Base-by-base conservation (phyloP, 2,888 invertebrate species). In the Dusona sp. region DNA sequence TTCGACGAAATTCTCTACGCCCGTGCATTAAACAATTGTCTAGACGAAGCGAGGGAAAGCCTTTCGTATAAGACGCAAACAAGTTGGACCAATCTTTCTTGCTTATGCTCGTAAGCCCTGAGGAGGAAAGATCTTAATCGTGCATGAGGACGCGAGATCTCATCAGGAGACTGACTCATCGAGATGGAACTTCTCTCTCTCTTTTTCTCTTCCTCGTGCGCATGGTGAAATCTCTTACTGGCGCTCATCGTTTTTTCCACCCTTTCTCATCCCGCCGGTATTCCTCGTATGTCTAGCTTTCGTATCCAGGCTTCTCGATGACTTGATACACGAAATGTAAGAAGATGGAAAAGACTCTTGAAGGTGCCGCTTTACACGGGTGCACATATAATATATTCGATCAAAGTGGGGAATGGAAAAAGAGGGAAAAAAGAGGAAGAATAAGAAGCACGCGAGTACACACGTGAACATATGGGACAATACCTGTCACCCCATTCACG, bases 401-500 rank as follows among this genome's bases (percentile, higher is more conserved):
- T 91, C 89, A 90, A 90, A 91, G 88, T 83, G 48, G 70, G 75
- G 84, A 70, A 79, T 48, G 51, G 45, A 61, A 77, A 70, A 85
- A 73, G 72, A 72, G 7, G 36, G 48, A 67, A 72, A 19, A 29
- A 61, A 72, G 45, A 48, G 65, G 42, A 84, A 57, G 57, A 72
- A 67, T 83, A 79, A 87, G 86, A 85, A 87, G 89, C 88, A 85
- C 85, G 88, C 84, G 89, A 88, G 88, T 90, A 88, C 89, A 89
- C 89, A 89, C 89, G 89, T 89, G 88, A 88, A 90, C 89, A 85
- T 82, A 85, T 77, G 84, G 90, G 90, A 92, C 91, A 91, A 92
- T 92, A 85, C 82, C 90, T 91, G 92, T 92, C 92, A 91, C 90
- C 91, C 91, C 90, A 91, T 91, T 92, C 92, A 92, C 82, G 91